Percentiles rank a stretch among this genome's conserved stretches.
Conservation (phyloP, 2,888 invertebrate genomes). For the Belgica antarctica region DNA sequence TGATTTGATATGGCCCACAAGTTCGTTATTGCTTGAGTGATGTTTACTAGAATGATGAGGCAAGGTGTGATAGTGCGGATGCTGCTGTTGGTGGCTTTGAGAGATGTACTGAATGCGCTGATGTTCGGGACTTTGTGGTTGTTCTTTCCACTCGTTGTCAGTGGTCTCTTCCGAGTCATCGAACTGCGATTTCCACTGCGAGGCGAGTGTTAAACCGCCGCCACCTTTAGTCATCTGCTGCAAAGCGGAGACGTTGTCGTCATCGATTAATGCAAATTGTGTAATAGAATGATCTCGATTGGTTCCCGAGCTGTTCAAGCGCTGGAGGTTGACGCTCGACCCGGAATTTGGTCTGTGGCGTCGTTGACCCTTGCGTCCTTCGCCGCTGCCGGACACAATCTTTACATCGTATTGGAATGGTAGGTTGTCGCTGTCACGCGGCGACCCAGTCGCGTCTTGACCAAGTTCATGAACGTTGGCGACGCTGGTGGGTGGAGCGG, state of each 20-base stretch:
- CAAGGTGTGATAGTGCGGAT: constrained; percentile 43
- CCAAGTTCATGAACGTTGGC: constrained; percentile 56
- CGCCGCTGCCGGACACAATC: constrained; percentile 44
- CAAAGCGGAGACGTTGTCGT: constrained; percentile 83
- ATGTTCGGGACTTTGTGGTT: constrained; percentile 64
- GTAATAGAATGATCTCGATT: constrained; percentile 79
- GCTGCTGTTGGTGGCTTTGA: constrained; percentile 34
- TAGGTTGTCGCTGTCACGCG: constrained; percentile 49
- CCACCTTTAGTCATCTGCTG: constrained; percentile 88
- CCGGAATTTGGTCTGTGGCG: constrained; percentile 51
- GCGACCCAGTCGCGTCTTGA: constrained; percentile 50
- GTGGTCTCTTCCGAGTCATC: constrained; percentile 94
- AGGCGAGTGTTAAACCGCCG: constrained; percentile 85
- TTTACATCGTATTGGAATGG: constrained; percentile 49
- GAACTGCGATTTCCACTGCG: constrained; percentile 94
- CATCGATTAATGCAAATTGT: constrained; percentile 89
- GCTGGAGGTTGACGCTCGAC: constrained; percentile 31
- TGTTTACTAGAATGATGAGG: constrained; percentile 45
- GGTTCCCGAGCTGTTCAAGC: constrained; percentile 53
- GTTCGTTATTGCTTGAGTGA: constrained; percentile 50
- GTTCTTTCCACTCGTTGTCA: constrained; percentile 91
- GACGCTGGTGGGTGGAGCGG: constrained; percentile 63
- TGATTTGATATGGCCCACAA: constrained; percentile 50
- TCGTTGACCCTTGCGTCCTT: constrained; percentile 45
- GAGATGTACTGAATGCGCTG: constrained; percentile 47